Evolutionary conservation across 2,797 vertebrate genomes (phyloP).

Genomic region (Oryzias dopingdopingensis): DNA sequence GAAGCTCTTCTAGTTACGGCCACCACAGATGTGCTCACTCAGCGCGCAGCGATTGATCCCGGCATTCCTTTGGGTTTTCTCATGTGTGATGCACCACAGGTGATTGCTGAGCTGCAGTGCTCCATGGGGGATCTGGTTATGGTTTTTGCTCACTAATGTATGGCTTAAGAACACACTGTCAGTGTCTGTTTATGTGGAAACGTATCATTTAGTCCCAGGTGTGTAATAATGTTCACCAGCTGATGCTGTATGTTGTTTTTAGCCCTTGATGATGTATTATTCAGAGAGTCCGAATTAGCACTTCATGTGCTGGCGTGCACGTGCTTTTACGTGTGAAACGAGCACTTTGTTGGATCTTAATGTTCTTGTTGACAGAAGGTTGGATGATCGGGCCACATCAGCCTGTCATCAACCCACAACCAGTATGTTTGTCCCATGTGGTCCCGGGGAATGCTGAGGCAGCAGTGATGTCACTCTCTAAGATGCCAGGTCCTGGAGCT

Average conservation of each 20-base stretch:
- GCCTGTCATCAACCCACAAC: conserved; percentile 63
- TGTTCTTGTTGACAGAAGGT: conserved; percentile 61
- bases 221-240: conserved; percentile 45
- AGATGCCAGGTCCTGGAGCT: conserved; percentile 34
- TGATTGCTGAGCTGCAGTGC: conserved; percentile 35
- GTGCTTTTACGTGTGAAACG: conserved; percentile 12
- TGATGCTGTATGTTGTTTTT: conserved; percentile 52
- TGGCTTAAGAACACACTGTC: conserved; percentile 41
- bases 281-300: conserved; percentile 33
- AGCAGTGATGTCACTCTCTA: conserved; percentile 51
- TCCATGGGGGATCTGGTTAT: conserved; percentile 39
- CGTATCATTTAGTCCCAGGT: conserved; percentile 45
- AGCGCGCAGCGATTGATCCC: conserved; percentile 19
- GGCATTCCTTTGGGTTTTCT: conserved; percentile 22
- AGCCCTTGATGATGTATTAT: conserved; percentile 39
- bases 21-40: conserved; percentile 2
- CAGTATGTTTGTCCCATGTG: conserved; percentile 63
- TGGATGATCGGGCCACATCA: conserved; percentile 51
- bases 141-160: conserved; percentile 33
- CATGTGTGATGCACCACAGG: conserved; percentile 16
- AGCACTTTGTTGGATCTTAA: conserved; percentile 43
- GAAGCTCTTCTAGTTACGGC: not conserved
- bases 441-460: conserved; percentile 51
- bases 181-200: conserved; percentile 44
- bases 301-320: conserved; percentile 5